These are phyloP conservation scores for Tromatobia lineatoria DNA, from an alignment of 2,888 invertebrate species.

Conservation along the genomic window DNA sequence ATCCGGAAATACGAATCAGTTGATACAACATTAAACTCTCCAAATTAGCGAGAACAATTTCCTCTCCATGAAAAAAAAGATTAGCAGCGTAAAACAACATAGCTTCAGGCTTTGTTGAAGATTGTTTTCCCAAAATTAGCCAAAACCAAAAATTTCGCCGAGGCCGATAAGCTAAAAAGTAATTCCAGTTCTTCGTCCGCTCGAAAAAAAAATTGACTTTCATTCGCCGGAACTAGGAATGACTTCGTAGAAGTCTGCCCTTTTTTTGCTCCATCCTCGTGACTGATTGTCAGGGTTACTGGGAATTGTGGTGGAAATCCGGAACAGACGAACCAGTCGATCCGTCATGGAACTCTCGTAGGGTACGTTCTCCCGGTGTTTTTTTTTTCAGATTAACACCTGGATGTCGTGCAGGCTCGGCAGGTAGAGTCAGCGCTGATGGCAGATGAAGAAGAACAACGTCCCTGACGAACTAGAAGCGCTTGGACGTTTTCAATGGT, in stretches of 20 bases:
- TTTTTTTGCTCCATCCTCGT: neutral
- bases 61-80: neutral
- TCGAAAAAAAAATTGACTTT: too few species aligned
- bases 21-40: neutral
- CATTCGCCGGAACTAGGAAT: neutral
- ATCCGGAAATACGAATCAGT: conserved; percentile 26
- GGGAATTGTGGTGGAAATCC: conserved; percentile 18
- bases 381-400: conserved; percentile 33
- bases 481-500: conserved; percentile 42
- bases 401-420: conserved; percentile 20
- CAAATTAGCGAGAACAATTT: neutral
- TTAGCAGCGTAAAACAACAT: too few species aligned
- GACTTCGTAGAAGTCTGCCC: neutral
- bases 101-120: too few species aligned
- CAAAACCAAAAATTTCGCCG: neutral
- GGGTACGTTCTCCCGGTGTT: neutral
- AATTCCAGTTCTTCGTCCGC: too few species aligned
- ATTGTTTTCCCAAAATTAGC: too few species aligned
- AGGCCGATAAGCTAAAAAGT: too few species aligned
- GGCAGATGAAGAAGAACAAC: conserved; percentile 11
- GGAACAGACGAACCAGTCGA: conserved; percentile 19
- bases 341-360: conserved; percentile 2
- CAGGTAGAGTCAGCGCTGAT: neutral
- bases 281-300: conserved; percentile 1
- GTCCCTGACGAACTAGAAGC: conserved; percentile 44